Evolutionary conservation across 2,888 invertebrate species (phyloP).

Genomic region (Plagodis pulveraria): DNA sequence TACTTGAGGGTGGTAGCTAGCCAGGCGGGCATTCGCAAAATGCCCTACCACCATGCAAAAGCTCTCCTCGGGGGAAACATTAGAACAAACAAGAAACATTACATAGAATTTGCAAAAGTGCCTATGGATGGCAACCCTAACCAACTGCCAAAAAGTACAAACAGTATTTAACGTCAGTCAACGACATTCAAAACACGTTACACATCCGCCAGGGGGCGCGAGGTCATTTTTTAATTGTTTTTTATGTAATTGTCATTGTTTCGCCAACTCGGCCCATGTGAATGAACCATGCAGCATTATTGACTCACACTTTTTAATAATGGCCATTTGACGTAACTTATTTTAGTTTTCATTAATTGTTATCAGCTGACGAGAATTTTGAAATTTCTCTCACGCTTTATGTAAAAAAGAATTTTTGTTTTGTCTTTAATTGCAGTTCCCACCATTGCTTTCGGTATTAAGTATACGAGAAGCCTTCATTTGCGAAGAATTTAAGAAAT

Average conservation of each 20-base stretch:
- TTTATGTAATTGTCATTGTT: slow-evolving; percentile 79
- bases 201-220: slow-evolving; percentile 68
- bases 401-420: slow-evolving; percentile 27
- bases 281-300: slow-evolving; percentile 62
- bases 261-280: slow-evolving; percentile 64
- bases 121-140: slow-evolving; percentile 40
- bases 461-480: slow-evolving; percentile 21
- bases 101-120: background rate
- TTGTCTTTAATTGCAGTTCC: slow-evolving; percentile 23
- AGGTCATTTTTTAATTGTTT: slow-evolving; percentile 76
- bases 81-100: background rate
- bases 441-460: slow-evolving; percentile 28
- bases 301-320: slow-evolving; percentile 46
- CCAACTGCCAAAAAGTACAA: slow-evolving; percentile 24
- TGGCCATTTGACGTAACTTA: slow-evolving; percentile 39
- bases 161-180: slow-evolving; percentile 61
- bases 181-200: slow-evolving; percentile 61
- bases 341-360: slow-evolving; percentile 29
- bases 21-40: too few species aligned
- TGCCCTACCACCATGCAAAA: too few species aligned
- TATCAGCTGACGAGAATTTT: slow-evolving; percentile 15
- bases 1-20: too few species aligned
- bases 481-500: slow-evolving; percentile 20
- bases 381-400: slow-evolving; percentile 30
- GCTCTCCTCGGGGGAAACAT: too few species aligned